Conservation (phyloP, 2,113 vertebrate species). For the Lasiurus cinereus region DNA sequence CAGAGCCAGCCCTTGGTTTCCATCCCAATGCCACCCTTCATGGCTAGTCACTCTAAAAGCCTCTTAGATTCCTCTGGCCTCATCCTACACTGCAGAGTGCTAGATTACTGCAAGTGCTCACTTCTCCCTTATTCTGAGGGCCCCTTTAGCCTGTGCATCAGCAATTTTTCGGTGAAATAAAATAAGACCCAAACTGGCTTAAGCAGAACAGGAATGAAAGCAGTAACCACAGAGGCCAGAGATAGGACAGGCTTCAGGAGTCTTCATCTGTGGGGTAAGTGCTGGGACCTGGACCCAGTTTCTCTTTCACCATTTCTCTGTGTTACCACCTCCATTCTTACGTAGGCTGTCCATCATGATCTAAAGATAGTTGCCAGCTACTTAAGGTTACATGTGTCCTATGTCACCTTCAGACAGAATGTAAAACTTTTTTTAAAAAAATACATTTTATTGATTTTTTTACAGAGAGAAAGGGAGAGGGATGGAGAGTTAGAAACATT, state of each 20-base stretch:
- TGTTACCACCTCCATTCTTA: background rate
- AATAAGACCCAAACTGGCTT: background rate
- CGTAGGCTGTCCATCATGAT: background rate
- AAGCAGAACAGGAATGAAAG: conserved; percentile 7
- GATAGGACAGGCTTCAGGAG: background rate
- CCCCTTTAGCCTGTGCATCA: background rate
- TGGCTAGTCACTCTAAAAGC: background rate
- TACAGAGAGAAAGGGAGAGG: too few species aligned
- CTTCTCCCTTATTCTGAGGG: background rate
- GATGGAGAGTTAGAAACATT: too few species aligned
- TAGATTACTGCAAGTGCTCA: background rate
- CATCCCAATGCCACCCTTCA: background rate
- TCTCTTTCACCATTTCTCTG: background rate
- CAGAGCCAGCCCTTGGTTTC: background rate
- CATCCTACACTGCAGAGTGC: background rate
- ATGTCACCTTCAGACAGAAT: background rate
- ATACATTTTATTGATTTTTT: too few species aligned
- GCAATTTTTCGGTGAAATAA: background rate
- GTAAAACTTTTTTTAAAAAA: background rate
- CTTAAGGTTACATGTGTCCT: background rate
- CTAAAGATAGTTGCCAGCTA: background rate
- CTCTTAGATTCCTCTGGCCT: background rate
- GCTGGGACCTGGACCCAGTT: background rate
- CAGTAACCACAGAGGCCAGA: background rate
- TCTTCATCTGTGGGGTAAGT: background rate